Conservation (phyloP, 2,888 invertebrate genomes). For the Netelia inedita region DNA sequence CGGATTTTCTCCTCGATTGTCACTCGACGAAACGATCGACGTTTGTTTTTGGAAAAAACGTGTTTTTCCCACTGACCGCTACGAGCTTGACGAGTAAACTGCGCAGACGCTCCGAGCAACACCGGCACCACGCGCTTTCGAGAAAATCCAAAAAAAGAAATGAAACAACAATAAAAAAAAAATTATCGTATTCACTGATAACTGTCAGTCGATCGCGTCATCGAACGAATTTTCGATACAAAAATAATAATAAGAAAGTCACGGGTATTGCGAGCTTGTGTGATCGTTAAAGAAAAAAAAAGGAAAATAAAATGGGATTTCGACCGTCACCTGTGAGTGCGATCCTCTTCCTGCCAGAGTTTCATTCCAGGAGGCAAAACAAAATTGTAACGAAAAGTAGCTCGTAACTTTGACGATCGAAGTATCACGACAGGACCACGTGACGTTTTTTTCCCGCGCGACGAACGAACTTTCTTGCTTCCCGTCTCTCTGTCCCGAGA, state of each 20-base stretch:
- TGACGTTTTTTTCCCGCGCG: conserved; percentile 54
- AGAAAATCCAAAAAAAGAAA: conserved; percentile 11
- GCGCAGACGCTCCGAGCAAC: conserved; percentile 43
- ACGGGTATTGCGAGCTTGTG: not conserved
- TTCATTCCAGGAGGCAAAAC: conserved; percentile 10
- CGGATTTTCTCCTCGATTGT: not conserved
- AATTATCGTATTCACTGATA: conserved; percentile 12
- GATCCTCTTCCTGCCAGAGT: conserved; percentile 24
- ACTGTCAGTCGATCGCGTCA: conserved; percentile 33
- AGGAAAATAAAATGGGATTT: conserved; percentile 13
- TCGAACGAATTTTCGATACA: conserved; percentile 9
- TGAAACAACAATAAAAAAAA: conserved; percentile 10
- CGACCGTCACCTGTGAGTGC: conserved; percentile 10
- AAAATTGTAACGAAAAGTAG: conserved; percentile 1
- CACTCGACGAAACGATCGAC: not conserved
- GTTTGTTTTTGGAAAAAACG: conserved; percentile 16
- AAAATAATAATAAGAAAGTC: conserved; percentile 43
- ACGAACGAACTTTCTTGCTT: not conserved
- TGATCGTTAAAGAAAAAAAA: conserved; percentile 15
- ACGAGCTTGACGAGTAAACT: conserved; percentile 1
- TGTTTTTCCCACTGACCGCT: conserved; percentile 22
- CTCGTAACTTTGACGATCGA: not conserved
- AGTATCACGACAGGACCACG: conserved; percentile 37
- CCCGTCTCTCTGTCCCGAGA: not conserved
- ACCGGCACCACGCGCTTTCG: conserved; percentile 42